A percentile compares a stretch with the other conserved stretches of the same genome.
Evolutionary conservation across 2,888 invertebrate genomes (phyloP).

Genomic region (Erpobdella octoculata): DNA sequence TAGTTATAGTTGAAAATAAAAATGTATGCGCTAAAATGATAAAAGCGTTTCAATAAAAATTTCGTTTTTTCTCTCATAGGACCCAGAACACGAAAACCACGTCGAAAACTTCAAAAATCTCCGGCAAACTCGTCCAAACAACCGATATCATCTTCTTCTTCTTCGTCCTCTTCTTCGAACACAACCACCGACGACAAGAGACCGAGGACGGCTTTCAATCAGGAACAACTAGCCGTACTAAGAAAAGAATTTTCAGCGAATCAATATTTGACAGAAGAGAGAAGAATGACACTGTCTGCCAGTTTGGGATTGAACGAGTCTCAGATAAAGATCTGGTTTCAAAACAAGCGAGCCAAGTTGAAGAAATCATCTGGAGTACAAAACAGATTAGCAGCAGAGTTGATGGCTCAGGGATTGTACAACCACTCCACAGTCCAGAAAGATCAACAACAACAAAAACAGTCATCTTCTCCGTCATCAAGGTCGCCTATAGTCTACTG

Average conservation of each 20-base stretch:
- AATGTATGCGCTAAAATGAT: too few species aligned
- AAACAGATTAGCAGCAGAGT: conserved; percentile 75
- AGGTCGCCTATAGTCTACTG: background rate
- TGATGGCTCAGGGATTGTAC: conserved; percentile 89
- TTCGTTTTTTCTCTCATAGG: background rate
- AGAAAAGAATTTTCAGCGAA: conserved; percentile 72
- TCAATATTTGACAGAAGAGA: conserved; percentile 75
- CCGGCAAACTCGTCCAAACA: background rate
- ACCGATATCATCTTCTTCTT: background rate
- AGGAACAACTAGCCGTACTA: conserved; percentile 71
- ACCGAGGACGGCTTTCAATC: conserved; percentile 89
- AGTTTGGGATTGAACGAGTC: conserved; percentile 69
- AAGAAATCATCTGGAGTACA: conserved; percentile 75
- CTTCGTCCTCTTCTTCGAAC: background rate
- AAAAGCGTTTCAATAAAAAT: too few species aligned
- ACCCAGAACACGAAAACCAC: conserved; percentile 14
- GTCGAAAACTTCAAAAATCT: background rate
- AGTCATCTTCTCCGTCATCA: conserved; percentile 5
- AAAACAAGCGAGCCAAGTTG: conserved; percentile 90
- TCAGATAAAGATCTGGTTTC: conserved; percentile 93
- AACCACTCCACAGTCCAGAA: conserved; percentile 60
- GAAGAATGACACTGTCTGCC: conserved; percentile 76
- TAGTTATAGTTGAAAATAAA: too few species aligned
- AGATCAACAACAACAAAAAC: background rate
- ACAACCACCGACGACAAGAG: conserved; percentile 59